Base-by-base conservation (phyloP, 2,113 vertebrate genomes). In the Trematocara zebra region DNA sequence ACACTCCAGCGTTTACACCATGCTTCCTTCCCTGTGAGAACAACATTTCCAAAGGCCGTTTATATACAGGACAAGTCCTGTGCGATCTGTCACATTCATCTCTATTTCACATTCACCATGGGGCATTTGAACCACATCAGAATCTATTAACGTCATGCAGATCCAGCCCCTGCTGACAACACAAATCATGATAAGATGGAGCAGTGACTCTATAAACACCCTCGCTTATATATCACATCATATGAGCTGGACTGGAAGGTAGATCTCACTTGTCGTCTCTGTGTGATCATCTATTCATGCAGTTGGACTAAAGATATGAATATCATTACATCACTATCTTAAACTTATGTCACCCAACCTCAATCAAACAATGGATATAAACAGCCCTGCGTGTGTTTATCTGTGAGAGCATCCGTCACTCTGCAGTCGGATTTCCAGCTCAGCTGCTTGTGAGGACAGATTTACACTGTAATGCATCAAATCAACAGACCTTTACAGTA, bases 401-500 rank as follows among this genome's bases (percentile, higher is more conserved):
- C 92, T 91, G 74, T 26, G 35, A 80, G 79, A 82, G 88, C 89
- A 95, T 94, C 90, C 90, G 93, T 96, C 93, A 94, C 91, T 94
- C 88, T 85, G 88, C 84, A 57, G 90, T 56, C 87, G 79, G 89
- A 88, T 88, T 91, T 92, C 84, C 83, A 89, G 88, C 86, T 87
- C 80, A 84, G 84, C 82, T 87, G 87, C 88, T 94, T 91, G 89
- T 89, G 90, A 84, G 86, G 44, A 89, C 84, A 94, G 93, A 95
- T 96, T 95, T 95, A 95, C 87, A 83, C 80, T 88, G 88, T 93
- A 90, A 93, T 94, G 88, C 88, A 89, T 93, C 94, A 93, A 93
- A 94, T 95, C 94, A 93, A 95, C 94, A 95, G 93, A 94, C 92
- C 94, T 95, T 93, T 96, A 94, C 94, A 93, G 92, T 96, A 95